Evolutionary conservation across 2,797 vertebrate species (phyloP), one percentile per base, ranked within the genome.

Genomic region (Pangasius mekongensis): DNA sequence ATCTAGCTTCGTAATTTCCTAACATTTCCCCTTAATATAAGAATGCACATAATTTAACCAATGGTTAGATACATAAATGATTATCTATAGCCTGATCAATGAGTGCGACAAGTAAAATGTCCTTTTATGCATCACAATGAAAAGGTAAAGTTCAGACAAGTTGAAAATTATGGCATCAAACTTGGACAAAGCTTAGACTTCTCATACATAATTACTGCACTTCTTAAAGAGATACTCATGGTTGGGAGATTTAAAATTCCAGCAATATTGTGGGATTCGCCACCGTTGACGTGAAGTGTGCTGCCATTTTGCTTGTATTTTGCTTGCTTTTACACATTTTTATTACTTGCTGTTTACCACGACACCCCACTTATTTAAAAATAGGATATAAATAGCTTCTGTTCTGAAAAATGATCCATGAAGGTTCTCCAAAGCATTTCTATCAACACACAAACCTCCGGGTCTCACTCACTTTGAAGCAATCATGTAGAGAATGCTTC

Each of bases 381-480:
- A 16, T 49, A 54, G 3, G 49, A 20, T 6, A 3, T 80, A 10
- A 30, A n/a, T 18, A 80, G 18, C n/a, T 30, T 78, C 49, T 30
- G 13, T 36, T 80, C 8, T 33, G 14, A 49, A 33, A 80, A 80
- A 80, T 47, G 43, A 47, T 7, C 0, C 11, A 36, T 5, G 5
- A 56, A 36, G 10, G 7, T 80, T 80, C 18, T 56, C 47, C 1
- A 1, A 36, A 60, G 30, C 30, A 81, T 33, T 58, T 58, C 30
- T 7, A 22, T 64, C 14, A 66, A 66, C 22, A 18, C 22, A 20
- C 36, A n/a, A 64, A 47, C 43, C 27, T 30, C 10, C 47, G 67
- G 62, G 43, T 30, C 27, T 49, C 92, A 93, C 90, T 87, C 77
- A 27, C 33, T 81, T 58, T 5, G 2, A 60, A 39, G 22, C 16